Percentiles rank a stretch among this genome's conserved stretches.
Evolutionary conservation across 2,113 vertebrate genomes (phyloP).

Genomic region (Neotragus moschatus): DNA sequence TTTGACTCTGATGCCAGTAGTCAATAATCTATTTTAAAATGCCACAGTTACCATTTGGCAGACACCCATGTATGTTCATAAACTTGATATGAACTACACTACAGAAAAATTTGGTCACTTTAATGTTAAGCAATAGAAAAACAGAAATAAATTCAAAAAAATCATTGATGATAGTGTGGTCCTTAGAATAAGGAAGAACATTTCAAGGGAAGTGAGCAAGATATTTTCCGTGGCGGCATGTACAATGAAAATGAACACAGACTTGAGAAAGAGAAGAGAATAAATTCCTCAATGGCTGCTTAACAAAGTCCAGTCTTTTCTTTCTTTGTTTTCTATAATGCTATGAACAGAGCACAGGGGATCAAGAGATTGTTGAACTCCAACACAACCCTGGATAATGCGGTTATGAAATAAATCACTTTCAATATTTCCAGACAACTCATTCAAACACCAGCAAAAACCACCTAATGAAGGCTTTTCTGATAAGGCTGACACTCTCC

Average conservation of each 20-base stretch:
- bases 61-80: background rate
- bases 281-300: background rate
- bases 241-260: conserved; percentile 1
- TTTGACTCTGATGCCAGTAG: background rate
- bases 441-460: background rate
- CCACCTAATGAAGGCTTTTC: background rate
- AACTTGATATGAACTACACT: background rate
- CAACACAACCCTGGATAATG: background rate
- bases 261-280: background rate
- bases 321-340: background rate
- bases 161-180: background rate
- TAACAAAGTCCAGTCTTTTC: background rate
- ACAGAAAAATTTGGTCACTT: background rate
- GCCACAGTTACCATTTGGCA: background rate
- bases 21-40: background rate
- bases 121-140: background rate
- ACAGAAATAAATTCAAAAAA: background rate
- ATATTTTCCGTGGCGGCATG: background rate
- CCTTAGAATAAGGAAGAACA: background rate
- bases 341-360: background rate
- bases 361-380: background rate
- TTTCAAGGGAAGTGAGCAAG: background rate
- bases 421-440: background rate
- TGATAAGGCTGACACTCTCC: background rate
- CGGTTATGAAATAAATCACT: conserved; percentile 16